These are phyloP conservation scores for Caracal caracal DNA, from an alignment of 2,113 vertebrate genomes.

Conservation along the genomic window DNA sequence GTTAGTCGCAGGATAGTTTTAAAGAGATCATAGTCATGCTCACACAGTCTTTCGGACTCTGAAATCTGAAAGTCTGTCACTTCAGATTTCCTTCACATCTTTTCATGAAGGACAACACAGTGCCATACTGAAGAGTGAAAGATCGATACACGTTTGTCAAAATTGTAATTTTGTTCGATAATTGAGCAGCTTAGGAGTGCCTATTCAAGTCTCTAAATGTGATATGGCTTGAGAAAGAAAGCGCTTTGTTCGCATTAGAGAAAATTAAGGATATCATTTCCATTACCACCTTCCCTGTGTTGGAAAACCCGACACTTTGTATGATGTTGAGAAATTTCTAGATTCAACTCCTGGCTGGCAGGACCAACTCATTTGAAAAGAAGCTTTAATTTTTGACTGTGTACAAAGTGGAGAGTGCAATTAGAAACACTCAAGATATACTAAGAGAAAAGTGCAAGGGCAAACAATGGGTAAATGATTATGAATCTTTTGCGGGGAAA, in stretches of 20 bases:
- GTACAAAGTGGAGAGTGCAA: neutral
- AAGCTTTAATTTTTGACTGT: neutral
- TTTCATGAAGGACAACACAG: neutral
- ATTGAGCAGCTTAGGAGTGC: neutral
- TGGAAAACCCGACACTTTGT: neutral
- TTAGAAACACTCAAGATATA: neutral
- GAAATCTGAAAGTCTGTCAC: neutral
- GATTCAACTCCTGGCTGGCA: neutral
- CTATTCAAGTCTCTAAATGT: neutral
- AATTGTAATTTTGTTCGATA: neutral
- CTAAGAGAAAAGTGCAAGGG: neutral
- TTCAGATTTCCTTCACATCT: neutral
- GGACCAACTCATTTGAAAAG: neutral
- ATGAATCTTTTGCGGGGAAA: neutral
- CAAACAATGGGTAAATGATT: neutral
- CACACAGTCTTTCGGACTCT: neutral
- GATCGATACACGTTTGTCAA: neutral
- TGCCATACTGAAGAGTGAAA: neutral
- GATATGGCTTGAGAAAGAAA: neutral
- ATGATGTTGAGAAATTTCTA: neutral
- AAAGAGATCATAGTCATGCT: neutral
- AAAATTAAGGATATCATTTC: neutral
- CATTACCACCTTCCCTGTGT: neutral
- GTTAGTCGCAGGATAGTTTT: neutral
- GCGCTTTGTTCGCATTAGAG: neutral